Conservation (phyloP, 2,888 invertebrate species). For the Parapristionchus giblindavisi region DNA sequence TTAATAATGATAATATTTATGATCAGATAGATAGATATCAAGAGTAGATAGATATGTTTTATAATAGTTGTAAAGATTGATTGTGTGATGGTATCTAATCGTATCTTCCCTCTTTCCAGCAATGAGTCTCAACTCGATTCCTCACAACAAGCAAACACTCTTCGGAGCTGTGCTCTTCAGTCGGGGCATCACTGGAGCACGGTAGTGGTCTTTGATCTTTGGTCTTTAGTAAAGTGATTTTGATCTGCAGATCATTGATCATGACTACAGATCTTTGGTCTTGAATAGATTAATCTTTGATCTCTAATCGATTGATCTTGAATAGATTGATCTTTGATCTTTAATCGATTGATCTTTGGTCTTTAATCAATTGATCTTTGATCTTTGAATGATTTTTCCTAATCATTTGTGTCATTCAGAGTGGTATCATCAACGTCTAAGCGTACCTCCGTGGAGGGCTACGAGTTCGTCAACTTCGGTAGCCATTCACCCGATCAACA, state of each 20-base stretch:
- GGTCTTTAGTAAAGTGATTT: no score
- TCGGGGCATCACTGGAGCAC: conserved; percentile 60
- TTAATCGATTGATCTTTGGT: no score
- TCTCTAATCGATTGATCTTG: no score
- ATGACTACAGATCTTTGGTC: no score
- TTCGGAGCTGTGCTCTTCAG: conserved; percentile 60
- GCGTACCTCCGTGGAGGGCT: conserved; percentile 48
- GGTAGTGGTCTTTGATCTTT: no score
- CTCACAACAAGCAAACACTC: conserved; percentile 53
- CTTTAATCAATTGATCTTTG: background rate
- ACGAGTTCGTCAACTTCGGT: conserved; percentile 59
- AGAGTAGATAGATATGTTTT: no score
- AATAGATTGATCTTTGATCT: no score
- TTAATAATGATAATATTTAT: background rate
- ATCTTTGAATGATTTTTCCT: background rate
- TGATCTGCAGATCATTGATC: background rate
- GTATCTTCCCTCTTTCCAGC: conserved; percentile 44
- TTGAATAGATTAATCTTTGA: no score
- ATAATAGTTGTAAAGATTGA: background rate
- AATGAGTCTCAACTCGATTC: conserved; percentile 60
- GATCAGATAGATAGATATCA: no score
- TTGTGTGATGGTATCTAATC: background rate
- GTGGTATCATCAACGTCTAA: conserved; percentile 49
- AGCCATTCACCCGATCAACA: conserved; percentile 57
- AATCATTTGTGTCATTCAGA: conserved; percentile 37